Percentiles rank a stretch among this genome's conserved stretches.
Evolutionary conservation across 2,797 vertebrate genomes (phyloP).

Genomic region (Cossypha dichroa): DNA sequence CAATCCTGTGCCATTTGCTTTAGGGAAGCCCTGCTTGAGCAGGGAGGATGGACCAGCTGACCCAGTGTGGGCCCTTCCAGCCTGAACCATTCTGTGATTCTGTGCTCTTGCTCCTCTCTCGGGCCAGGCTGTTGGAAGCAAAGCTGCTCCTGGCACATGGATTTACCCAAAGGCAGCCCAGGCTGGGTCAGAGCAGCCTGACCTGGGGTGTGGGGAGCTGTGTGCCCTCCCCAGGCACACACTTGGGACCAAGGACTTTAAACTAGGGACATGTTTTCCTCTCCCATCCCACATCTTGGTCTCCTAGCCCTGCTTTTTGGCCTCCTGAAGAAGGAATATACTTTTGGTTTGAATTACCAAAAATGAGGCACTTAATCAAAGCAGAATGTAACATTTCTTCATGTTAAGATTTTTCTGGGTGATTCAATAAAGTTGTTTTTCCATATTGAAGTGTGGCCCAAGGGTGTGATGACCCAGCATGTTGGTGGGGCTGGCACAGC

Average conservation of each 20-base stretch:
- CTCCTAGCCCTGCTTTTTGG: neutral
- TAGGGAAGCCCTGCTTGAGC: neutral
- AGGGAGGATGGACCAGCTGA: neutral
- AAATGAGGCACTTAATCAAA: neutral
- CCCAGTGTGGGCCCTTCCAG: neutral
- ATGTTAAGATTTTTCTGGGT: neutral
- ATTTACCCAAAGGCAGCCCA: neutral
- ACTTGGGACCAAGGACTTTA: neutral
- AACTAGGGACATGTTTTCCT: neutral
- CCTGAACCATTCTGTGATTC: neutral
- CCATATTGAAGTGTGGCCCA: accelerated
- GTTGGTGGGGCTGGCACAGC: neutral
- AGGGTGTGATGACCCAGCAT: neutral
- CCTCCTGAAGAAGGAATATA: neutral
- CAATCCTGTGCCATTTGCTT: neutral
- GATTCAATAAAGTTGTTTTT: neutral
- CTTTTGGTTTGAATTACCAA: neutral
- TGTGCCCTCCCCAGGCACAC: neutral
- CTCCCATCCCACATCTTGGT: neutral
- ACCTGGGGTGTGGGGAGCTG: accelerated
- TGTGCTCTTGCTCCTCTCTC: neutral
- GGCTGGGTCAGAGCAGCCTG: neutral
- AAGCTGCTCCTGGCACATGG: accelerated
- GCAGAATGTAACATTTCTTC: neutral
- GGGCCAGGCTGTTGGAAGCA: neutral